These are phyloP conservation scores for Bombylius major DNA, from an alignment of 2,888 invertebrate species.

Conservation along the genomic window DNA sequence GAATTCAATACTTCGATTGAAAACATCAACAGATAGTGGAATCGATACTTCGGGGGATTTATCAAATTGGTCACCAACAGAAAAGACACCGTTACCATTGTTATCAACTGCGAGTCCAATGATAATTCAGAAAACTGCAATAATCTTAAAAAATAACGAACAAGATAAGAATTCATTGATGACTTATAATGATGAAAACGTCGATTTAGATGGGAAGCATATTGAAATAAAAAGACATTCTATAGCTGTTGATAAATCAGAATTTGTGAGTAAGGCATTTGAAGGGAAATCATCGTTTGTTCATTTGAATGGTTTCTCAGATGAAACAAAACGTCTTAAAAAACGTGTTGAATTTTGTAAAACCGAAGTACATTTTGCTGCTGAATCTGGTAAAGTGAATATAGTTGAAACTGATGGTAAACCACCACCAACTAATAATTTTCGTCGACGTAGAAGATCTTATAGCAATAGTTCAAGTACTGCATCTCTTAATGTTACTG, in stretches of 20 bases:
- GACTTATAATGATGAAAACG: neutral
- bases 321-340: slow-evolving; percentile 43
- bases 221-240: slow-evolving; percentile 40
- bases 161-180: neutral
- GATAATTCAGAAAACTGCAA: slow-evolving; percentile 6
- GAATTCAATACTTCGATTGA: slow-evolving; percentile 40
- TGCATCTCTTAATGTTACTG: neutral
- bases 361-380: slow-evolving; percentile 77
- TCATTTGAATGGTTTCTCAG: slow-evolving; percentile 28
- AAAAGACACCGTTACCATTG: slow-evolving; percentile 1
- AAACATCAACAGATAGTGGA: slow-evolving; percentile 68
- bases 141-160: slow-evolving; percentile 7
- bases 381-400: slow-evolving; percentile 73
- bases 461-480: slow-evolving; percentile 31
- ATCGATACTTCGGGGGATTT: slow-evolving; percentile 60
- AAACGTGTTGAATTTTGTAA: slow-evolving; percentile 72
- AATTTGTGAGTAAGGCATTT: slow-evolving; percentile 23
- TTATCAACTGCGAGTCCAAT: slow-evolving; percentile 12
- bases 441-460: slow-evolving; percentile 52
- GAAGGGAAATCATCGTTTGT: slow-evolving; percentile 20
- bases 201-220: no score
- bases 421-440: slow-evolving; percentile 72
- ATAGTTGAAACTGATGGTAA: slow-evolving; percentile 81
- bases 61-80: slow-evolving; percentile 37
- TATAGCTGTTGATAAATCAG: slow-evolving; percentile 44